Percentiles rank a stretch among this genome's conserved stretches.
phyloP scores from a whole-genome alignment of 2,888 invertebrate genomes.

The Pachymerium ferrugineum region DNA sequence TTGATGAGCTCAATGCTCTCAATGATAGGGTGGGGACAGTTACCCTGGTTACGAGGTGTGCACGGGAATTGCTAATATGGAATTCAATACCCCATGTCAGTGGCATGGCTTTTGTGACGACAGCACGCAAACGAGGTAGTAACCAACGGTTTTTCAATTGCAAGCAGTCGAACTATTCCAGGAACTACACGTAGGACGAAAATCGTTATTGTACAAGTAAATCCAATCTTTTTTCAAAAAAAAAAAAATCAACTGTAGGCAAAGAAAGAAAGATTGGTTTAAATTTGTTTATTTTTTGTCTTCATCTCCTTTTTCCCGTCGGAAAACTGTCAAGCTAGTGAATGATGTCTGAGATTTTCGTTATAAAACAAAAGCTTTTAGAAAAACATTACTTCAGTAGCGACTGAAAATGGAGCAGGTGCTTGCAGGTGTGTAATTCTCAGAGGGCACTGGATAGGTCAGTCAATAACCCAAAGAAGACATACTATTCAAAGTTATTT shows the following conservation, averaged over 20 bases:
- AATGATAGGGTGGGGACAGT: background rate
- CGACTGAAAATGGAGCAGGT: slow-evolving; percentile 11
- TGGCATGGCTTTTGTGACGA: slow-evolving; percentile 7
- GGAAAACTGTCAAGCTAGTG: background rate
- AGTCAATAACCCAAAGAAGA: slow-evolving; percentile 25
- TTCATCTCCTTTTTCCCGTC: background rate
- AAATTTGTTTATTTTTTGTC: background rate
- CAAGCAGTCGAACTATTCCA: background rate
- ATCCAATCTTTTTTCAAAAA: too few species aligned
- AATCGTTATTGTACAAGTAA: too few species aligned
- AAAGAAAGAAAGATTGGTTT: too few species aligned
- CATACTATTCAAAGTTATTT: too few species aligned
- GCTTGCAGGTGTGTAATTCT: background rate
- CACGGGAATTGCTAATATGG: slow-evolving; percentile 10
- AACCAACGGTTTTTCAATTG: background rate
- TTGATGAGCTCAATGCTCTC: background rate
- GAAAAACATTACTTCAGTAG: background rate
- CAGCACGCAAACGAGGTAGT: slow-evolving; percentile 1
- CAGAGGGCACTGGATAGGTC: slow-evolving; percentile 11
- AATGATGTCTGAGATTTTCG: background rate
- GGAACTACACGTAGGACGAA: background rate
- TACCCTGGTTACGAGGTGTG: slow-evolving; percentile 22
- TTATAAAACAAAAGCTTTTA: background rate
- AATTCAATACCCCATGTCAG: slow-evolving; percentile 24
- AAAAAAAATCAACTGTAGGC: too few species aligned